A percentile compares a stretch with the other conserved stretches of the same genome.
These are phyloP conservation scores for Hyperopisus bebe DNA, from an alignment of 2,113 vertebrate species.

Conservation along the genomic window DNA sequence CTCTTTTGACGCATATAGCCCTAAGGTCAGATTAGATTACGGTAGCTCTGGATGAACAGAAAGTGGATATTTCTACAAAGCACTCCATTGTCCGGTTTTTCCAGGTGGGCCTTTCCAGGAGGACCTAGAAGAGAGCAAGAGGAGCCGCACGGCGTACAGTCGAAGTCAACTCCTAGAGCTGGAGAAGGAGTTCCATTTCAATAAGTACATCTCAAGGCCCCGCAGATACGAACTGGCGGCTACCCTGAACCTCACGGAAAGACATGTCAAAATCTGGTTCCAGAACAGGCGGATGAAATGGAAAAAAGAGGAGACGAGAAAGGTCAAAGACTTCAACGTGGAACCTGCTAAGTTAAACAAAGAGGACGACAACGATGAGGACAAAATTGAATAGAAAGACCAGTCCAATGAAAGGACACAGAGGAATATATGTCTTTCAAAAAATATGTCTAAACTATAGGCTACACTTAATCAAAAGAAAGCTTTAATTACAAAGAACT, in stretches of 20 bases:
- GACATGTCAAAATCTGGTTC: constrained; percentile 50
- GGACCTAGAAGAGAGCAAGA: constrained; percentile 37
- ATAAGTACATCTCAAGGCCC: constrained; percentile 44
- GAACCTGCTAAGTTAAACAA: not conserved
- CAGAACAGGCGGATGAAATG: constrained; percentile 51
- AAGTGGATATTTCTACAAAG: not conserved
- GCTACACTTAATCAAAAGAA: not conserved
- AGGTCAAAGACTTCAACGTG: not conserved
- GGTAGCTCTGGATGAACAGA: not conserved
- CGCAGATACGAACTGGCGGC: constrained; percentile 44
- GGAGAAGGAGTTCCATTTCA: constrained; percentile 49
- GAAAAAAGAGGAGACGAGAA: constrained; percentile 46
- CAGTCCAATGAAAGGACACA: not conserved
- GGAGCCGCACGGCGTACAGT: constrained; percentile 42
- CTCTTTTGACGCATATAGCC: not conserved
- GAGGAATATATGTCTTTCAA: not conserved
- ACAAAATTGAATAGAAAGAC: not conserved
- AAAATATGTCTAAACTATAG: not conserved
- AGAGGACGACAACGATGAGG: not conserved
- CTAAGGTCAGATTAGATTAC: not conserved
- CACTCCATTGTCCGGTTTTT: not conserved
- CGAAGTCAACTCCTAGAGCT: constrained; percentile 42
- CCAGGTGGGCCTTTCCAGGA: constrained; percentile 27
- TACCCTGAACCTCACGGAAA: constrained; percentile 43
- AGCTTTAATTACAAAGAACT: not conserved